These are phyloP conservation scores for Parazoanthus atlanticus DNA, from an alignment of 92 coral and sea anemone species.

Conservation along the genomic window DNA sequence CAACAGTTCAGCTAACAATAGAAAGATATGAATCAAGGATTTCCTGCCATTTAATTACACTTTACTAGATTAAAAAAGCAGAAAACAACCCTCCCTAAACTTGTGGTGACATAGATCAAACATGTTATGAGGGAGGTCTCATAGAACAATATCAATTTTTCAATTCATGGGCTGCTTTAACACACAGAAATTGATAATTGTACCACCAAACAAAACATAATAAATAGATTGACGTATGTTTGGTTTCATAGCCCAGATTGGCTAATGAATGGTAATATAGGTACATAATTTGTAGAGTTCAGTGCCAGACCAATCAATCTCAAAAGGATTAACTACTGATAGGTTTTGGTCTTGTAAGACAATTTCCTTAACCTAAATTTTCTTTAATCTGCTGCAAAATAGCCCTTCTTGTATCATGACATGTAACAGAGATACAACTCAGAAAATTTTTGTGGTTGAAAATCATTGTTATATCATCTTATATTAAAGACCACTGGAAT, in stretches of 20 bases:
- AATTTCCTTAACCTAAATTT: conserved; percentile 24
- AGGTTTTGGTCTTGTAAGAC: conserved; percentile 23
- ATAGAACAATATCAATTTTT: too few species aligned
- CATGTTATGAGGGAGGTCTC: background rate
- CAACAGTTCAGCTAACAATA: conserved; percentile 8
- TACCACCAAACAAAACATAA: background rate
- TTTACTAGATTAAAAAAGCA: background rate
- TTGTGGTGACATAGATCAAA: background rate
- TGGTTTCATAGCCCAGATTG: background rate
- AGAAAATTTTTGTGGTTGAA: too few species aligned
- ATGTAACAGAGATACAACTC: background rate
- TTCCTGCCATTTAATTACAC: conserved; percentile 30
- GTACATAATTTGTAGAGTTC: background rate
- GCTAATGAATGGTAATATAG: background rate
- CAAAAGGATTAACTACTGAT: conserved; percentile 15
- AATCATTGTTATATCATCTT: too few species aligned
- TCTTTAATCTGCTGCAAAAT: conserved; percentile 1
- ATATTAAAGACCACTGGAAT: too few species aligned
- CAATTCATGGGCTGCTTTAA: background rate
- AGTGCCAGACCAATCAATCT: conserved; percentile 4
- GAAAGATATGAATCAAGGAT: conserved; percentile 19
- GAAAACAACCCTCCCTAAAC: background rate
- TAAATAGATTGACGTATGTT: background rate
- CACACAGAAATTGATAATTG: background rate
- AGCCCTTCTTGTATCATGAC: background rate